These are phyloP conservation scores for Nasonovia ribisnigri DNA, from an alignment of 2,888 invertebrate species.

Conservation along the genomic window DNA sequence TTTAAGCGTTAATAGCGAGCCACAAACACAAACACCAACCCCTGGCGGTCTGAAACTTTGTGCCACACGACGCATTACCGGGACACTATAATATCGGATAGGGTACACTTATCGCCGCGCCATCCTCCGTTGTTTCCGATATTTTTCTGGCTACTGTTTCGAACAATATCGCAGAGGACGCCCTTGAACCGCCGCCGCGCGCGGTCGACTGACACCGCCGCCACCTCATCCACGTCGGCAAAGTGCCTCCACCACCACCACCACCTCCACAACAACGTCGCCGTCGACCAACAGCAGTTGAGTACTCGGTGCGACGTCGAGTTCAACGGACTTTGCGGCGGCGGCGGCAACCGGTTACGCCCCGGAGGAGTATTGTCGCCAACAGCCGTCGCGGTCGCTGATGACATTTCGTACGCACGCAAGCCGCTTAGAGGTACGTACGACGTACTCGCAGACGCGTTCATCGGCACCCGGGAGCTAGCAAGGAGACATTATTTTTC, in stretches of 20 bases:
- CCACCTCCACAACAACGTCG: background rate
- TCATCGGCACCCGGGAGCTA: background rate
- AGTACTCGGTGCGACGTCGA: slow-evolving; percentile 1
- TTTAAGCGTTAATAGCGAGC: background rate
- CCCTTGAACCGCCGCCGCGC: slow-evolving; percentile 51
- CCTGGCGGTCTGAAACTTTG: background rate
- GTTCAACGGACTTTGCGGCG: slow-evolving; percentile 55
- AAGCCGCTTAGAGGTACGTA: background rate
- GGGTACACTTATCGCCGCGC: background rate
- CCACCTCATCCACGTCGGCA: background rate
- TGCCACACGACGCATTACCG: background rate
- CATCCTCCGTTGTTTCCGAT: background rate
- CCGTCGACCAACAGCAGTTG: background rate
- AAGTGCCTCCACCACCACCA: background rate
- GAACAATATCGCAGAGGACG: slow-evolving; percentile 42
- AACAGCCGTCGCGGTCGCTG: slow-evolving; percentile 8
- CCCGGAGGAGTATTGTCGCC: slow-evolving; percentile 56
- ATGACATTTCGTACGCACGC: slow-evolving; percentile 45
- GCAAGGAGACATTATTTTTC: background rate
- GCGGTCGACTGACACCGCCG: slow-evolving; percentile 27
- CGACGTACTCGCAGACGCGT: background rate
- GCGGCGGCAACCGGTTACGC: slow-evolving; percentile 60
- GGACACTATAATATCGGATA: background rate
- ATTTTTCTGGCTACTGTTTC: slow-evolving; percentile 27
- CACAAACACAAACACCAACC: background rate